Percentiles rank a stretch among this genome's conserved stretches.
These are phyloP conservation scores for Chloroceryle inda DNA, from an alignment of 2,797 vertebrate species.

Conservation along the genomic window DNA sequence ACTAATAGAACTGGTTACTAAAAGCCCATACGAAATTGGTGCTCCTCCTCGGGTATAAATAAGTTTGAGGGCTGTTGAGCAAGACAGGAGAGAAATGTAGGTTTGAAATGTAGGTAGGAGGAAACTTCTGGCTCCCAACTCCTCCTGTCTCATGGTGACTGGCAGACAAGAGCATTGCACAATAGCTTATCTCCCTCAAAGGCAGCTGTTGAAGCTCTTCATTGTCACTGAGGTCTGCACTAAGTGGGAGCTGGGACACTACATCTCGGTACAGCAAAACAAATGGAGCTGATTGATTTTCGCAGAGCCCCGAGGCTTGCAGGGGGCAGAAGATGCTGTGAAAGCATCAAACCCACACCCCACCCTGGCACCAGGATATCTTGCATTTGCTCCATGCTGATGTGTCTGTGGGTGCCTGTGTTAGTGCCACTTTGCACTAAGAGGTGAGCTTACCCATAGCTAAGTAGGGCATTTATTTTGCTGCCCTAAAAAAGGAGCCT, in stretches of 20 bases:
- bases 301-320: neutral
- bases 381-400: fast-evolving
- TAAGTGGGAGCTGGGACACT: neutral
- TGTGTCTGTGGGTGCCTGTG: fast-evolving
- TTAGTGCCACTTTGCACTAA: neutral
- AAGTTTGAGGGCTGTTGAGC: neutral
- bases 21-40: neutral
- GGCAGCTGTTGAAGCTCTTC: neutral
- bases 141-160: neutral
- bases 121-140: neutral
- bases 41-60: neutral
- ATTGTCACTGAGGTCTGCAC: neutral
- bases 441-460: neutral
- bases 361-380: fast-evolving
- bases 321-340: neutral
- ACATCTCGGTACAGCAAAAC: neutral
- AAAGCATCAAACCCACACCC: neutral
- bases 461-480: neutral
- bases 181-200: neutral
- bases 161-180: neutral
- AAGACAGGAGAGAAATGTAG: neutral
- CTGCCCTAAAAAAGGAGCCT: neutral
- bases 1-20: neutral
- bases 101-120: neutral
- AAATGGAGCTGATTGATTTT: neutral